Conservation (phyloP, 1,140 invertebrate species). For the Drosophila pallidifrons region DNA sequence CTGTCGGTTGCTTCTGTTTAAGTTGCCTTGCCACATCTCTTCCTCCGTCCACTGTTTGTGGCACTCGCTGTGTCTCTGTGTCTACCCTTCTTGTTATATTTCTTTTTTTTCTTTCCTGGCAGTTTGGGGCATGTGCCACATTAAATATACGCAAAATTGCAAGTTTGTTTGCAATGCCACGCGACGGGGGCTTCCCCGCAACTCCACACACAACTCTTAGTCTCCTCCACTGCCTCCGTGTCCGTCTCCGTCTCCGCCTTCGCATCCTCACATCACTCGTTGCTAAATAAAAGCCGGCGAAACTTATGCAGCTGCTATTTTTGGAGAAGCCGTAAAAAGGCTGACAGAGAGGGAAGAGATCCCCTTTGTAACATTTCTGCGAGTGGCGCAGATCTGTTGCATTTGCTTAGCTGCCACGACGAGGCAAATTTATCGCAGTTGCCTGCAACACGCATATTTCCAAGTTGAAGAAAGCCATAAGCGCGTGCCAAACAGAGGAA, state of each 20-base stretch:
- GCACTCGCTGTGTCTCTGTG: background rate
- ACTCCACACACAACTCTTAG: background rate
- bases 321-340: conserved; percentile 29
- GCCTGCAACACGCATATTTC: conserved; percentile 22
- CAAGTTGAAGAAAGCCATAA: conserved; percentile 43
- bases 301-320: conserved; percentile 30
- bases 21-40: background rate
- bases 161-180: conserved; percentile 28
- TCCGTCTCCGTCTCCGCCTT: background rate
- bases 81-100: background rate
- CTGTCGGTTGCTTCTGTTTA: too few relatives aligned
- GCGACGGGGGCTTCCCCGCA: conserved; percentile 3
- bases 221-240: too few relatives aligned
- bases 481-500: conserved; percentile 49
- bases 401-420: conserved; percentile 36
- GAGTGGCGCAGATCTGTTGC: conserved; percentile 13
- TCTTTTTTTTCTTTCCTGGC: background rate
- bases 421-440: conserved; percentile 52
- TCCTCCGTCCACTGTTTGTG: background rate
- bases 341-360: background rate
- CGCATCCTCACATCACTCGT: background rate
- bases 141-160: conserved; percentile 3
- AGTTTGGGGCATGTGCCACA: conserved; percentile 16
- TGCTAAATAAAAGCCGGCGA: too few relatives aligned
- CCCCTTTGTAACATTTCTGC: conserved; percentile 21